Evolutionary conservation across 2,888 invertebrate genomes (phyloP).

Genomic region (Temnothorax rugatulus): DNA sequence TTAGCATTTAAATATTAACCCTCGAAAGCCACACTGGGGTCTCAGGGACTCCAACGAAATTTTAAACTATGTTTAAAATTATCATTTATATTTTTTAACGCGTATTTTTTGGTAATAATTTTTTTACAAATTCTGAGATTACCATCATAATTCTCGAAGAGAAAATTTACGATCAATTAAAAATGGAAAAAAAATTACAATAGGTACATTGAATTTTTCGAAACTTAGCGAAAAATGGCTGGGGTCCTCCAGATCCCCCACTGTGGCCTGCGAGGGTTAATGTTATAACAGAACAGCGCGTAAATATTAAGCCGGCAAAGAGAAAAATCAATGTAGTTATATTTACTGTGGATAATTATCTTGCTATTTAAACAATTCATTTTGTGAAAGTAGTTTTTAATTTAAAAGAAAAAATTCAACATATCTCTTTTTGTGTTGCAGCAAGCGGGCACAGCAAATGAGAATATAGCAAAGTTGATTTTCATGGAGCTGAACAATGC

Average conservation of each 20-base stretch:
- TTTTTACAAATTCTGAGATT: too few species aligned
- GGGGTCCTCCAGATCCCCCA: too few species aligned
- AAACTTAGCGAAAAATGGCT: too few species aligned
- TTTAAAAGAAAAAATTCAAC: not conserved
- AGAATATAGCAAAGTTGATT: conserved; percentile 97
- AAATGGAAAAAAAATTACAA: too few species aligned
- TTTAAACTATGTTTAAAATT: too few species aligned
- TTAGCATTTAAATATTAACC: not conserved
- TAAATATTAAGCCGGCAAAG: not conserved
- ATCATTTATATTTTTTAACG: too few species aligned
- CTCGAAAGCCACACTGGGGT: too few species aligned
- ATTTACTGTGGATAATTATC: not conserved
- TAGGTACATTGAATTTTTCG: too few species aligned
- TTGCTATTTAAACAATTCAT: not conserved
- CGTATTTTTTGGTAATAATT: too few species aligned
- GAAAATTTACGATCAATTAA: too few species aligned
- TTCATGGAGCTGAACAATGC: conserved; percentile 99
- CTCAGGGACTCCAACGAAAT: too few species aligned
- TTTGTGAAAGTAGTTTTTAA: not conserved
- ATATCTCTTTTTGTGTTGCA: conserved; percentile 84
- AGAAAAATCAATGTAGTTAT: not conserved
- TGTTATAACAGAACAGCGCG: not conserved
- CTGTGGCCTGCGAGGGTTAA: not conserved
- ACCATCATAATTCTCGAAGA: too few species aligned
- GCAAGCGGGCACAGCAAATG: conserved; percentile 97